Evolutionary conservation across 2,888 invertebrate genomes (phyloP), one percentile per base, ranked within the genome.

Genomic region (Helobdella robusta): DNA sequence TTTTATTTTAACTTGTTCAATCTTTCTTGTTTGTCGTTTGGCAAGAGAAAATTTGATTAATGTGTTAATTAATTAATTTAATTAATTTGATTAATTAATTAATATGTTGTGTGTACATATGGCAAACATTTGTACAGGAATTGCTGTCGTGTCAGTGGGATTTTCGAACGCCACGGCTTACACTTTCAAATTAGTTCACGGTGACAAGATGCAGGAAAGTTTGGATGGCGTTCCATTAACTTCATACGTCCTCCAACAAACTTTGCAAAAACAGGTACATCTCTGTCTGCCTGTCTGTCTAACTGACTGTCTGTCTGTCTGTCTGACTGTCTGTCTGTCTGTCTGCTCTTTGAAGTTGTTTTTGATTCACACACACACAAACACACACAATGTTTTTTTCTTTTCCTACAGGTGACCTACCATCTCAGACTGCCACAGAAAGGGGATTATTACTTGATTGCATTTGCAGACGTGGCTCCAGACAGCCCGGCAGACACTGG

Each of bases 141-240:
- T 74, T 65, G 72, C 77, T 2, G 76, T 75, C n/a, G 69, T 79
- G 44, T 76, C 75, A 2, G 73, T 79, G 15, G 78, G 77, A 6
- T 78, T 74, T 73, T 74, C 74, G 32, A 74, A 75, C 44, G 78
- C 78, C 1, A 75, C 78, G 20, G 74, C 77, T 66, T 79, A 79
- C 72, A 79, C 79, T 23, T 79, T 77, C 72, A 79, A 78, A 70
- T 73, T 79, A 44, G 74, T 73, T 32, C 73, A 74, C 65, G 73
- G 75, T 11, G 76, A 77, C 60, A 72, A 72, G 58, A 73, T 74
- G 35, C 72, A 74, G 50, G 78, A 78, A 67, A 72, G 71, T 61
- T 73, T 74, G 67, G 73, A 76, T 36, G 76, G 76, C 2, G 66
- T 68, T 23, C 63, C 68, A 61, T 73, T 78, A 71, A 78, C 76